Evolutionary conservation across 1,140 invertebrate species (phyloP).

Genomic region (Nomia melanderi): DNA sequence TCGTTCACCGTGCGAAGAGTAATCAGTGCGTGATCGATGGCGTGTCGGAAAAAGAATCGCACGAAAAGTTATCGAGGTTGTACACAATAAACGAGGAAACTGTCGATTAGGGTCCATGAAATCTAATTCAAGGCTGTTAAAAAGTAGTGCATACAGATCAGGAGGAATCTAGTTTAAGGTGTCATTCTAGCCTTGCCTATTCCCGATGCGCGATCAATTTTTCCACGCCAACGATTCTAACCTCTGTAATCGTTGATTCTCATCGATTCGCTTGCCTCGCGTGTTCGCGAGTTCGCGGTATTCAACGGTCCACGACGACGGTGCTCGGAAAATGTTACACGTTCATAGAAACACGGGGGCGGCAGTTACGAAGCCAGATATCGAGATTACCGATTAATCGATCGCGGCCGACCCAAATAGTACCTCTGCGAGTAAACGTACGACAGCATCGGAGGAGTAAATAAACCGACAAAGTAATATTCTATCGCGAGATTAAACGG

Average conservation of each 20-base stretch:
- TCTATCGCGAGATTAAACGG: not conserved
- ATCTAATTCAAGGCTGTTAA: slow-evolving; percentile 61
- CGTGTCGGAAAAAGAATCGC: slow-evolving; percentile 16
- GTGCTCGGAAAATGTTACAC: too few relatives aligned
- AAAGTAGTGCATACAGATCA: slow-evolving; percentile 51
- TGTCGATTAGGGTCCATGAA: slow-evolving; percentile 53
- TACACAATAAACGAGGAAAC: slow-evolving; percentile 55
- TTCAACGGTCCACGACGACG: too few relatives aligned
- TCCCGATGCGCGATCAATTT: not conserved
- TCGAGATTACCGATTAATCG: not conserved
- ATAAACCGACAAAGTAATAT: not conserved
- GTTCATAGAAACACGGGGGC: too few relatives aligned
- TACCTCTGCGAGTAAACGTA: not conserved
- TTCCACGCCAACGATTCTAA: not conserved
- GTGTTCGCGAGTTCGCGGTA: too few relatives aligned
- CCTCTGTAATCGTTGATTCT: not conserved
- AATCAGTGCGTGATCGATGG: slow-evolving; percentile 32
- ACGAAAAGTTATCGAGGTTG: slow-evolving; percentile 52
- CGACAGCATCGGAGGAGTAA: not conserved
- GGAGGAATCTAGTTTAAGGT: slow-evolving; percentile 30
- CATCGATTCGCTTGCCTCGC: not conserved
- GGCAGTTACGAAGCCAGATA: not conserved
- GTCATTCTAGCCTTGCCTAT: not conserved
- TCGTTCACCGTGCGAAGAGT: slow-evolving; percentile 25
- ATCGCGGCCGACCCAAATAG: not conserved